phyloP scores from a whole-genome alignment of 1,140 invertebrate species.

The Anadara kagoshimensis region DNA sequence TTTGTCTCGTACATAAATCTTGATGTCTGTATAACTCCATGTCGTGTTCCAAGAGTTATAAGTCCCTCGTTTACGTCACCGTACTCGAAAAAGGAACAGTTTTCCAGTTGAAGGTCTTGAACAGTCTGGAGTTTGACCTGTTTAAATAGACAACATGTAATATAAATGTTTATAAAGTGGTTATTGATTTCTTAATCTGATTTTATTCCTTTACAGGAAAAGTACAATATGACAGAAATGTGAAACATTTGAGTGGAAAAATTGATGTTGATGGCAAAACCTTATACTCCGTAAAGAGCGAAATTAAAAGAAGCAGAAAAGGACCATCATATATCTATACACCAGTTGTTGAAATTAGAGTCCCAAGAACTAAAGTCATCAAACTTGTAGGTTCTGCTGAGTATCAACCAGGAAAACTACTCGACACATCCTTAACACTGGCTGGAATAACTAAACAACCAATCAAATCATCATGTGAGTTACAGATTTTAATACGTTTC shows the following conservation, averaged over 20 bases:
- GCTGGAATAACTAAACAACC: conserved; percentile 31
- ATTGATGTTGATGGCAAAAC: conserved; percentile 46
- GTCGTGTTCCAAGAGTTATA: no score
- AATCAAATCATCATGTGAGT: conserved; percentile 37
- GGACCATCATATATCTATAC: conserved; percentile 38
- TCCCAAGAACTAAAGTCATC: conserved; percentile 40
- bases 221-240: not conserved
- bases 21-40: no score
- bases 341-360: conserved; percentile 48
- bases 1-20: no score
- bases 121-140: no score
- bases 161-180: no score
- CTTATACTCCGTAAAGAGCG: conserved; percentile 49
- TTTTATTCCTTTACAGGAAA: not conserved
- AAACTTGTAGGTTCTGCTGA: conserved; percentile 44
- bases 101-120: no score
- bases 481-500: not conserved
- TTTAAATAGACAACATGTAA: no score
- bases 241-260: conserved; percentile 46
- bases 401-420: conserved; percentile 31
- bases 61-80: no score
- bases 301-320: conserved; percentile 36
- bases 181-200: no score
- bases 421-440: conserved; percentile 36
- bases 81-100: no score